Evolutionary conservation across 2,113 vertebrate genomes (phyloP), one percentile per base, ranked within the genome.

Genomic region (Pomatostomus ruficeps): DNA sequence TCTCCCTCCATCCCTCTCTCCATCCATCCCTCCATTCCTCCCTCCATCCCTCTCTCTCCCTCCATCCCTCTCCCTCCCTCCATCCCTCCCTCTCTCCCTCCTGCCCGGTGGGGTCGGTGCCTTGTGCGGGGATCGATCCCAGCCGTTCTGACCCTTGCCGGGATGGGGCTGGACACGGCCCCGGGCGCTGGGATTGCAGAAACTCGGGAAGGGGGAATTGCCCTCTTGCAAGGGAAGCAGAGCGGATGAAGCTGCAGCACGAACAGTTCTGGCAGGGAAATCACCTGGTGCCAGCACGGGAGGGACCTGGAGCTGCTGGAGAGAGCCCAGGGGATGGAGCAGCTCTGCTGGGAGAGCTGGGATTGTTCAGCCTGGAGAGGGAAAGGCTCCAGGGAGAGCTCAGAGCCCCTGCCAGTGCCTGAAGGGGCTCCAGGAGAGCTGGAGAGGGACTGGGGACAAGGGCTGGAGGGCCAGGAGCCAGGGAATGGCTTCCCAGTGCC

Each of bases 361-460:
- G 31, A 4, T 0, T 36, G 66, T 6, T 45, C 73, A 70, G 28
- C 43, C 36, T 88, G 76, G 36, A 58, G 4, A 66, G 26, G n/a
- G n/a, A n/a, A n/a, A n/a, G n/a, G n/a, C n/a, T n/a, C n/a, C n/a
- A n/a, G n/a, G n/a, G n/a, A n/a, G n/a, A n/a, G n/a, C n/a, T n/a
- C n/a, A n/a, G n/a, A n/a, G n/a, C n/a, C n/a, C n/a, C 48, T 71
- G 22, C 0, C 40, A 62, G 48, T 0, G 4, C 38, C 20, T 40
- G 2, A 20, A 55, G 55, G 48, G 0, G 12, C 33, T 14, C 0
- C 23, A 46, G 1, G 10, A 46, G 19, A 77, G 0, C 8, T 0
- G 1, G 40, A 29, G 17, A 31, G 42, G 22, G 21, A 40, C 1
- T n/a, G n/a, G n/a, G n/a, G n/a, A n/a, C 51, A 66, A 57, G 13